Base-by-base conservation (phyloP, 2,113 vertebrate species). In the Rhinopomastus cyanomelas region DNA sequence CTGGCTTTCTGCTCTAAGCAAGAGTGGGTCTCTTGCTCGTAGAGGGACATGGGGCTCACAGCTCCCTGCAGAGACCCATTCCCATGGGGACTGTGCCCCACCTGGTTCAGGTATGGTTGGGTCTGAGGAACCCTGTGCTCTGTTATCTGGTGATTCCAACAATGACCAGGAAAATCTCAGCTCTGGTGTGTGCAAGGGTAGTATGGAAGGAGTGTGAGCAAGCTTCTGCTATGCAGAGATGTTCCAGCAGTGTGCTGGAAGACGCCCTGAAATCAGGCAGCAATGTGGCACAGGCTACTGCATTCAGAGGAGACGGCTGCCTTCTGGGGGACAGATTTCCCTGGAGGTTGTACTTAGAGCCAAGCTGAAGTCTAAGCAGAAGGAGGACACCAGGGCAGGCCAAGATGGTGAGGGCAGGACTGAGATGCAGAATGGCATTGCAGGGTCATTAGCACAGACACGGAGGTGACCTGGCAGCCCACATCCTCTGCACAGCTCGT, bases 361-460 rank as follows among this genome's bases (percentile, higher is more conserved):
- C 66, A 23, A 53, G 27, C 44, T 66, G 60, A 42, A 0, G 4
- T 16, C 21, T 18, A 25, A 19, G 48, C 37, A 76, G 71, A 25
- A 29, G 9, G 23, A 71, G 53, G 61, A 62, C n/a, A 62, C 2
- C 12, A 52, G 51, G 46, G 60, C 56, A 22, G 1, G 3, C 11
- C 66, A 42, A 64, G 26, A 19, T 17, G 27, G 30, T 1, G 8
- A 17, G 48, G 44, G 49, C 44, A 48, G 46, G 22, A 20, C 21
- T 13, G 19, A 21, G 5, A 46, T 3, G 29, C 13, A 2, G 8
- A 1, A 0, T 16, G 19, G 18, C 46, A 6, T 12, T 21, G 5
- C 42, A 48, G 57, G 30, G 30, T 48, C 61, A 12, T 16, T 11
- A 32, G 75, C 34, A 36, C 26, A 11, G 2, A 18, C 12, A 5